These are phyloP conservation scores for Drosophila obscura DNA, from an alignment of 1,140 invertebrate genomes.

Conservation along the genomic window DNA sequence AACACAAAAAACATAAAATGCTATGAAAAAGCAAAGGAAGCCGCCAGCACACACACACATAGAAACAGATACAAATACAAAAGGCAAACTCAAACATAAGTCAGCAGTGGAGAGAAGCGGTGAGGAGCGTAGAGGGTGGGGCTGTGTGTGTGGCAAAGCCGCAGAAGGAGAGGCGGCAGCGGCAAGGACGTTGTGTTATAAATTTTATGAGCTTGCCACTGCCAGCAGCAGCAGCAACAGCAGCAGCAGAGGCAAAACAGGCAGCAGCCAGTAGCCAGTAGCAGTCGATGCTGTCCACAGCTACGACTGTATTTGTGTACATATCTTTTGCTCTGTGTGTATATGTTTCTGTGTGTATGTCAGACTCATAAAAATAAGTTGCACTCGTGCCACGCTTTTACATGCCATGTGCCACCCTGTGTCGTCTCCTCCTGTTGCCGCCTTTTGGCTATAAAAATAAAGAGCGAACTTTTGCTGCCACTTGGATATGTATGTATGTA, in stretches of 20 bases:
- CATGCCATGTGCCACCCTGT: conserved; percentile 26
- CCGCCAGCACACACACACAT: conserved; percentile 47
- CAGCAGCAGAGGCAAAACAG: conserved; percentile 38
- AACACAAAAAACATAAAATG: conserved; percentile 75
- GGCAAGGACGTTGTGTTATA: conserved; percentile 82
- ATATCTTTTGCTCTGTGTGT: conserved; percentile 14
- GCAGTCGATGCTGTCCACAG: conserved; percentile 37
- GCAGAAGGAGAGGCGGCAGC: conserved; percentile 60
- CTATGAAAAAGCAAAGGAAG: conserved; percentile 80
- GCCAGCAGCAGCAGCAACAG: conserved; percentile 35
- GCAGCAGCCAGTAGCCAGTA: conserved; percentile 28
- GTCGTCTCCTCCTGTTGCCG: conserved; percentile 1
- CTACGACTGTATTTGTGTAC: conserved; percentile 23
- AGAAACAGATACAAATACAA: conserved; percentile 26
- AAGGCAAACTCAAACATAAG: conserved; percentile 16
- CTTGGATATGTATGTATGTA: conserved; percentile 62
- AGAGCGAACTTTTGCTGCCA: conserved; percentile 52
- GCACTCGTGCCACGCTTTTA: conserved; percentile 75
- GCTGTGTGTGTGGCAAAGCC: conserved; percentile 52
- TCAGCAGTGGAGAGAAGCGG: background rate
- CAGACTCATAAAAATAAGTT: conserved; percentile 81
- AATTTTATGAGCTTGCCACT: conserved; percentile 82
- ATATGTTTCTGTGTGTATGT: conserved; percentile 38
- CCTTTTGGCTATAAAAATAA: conserved; percentile 62
- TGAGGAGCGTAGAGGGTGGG: background rate